These are phyloP conservation scores for Papilio polytes DNA, from an alignment of 1,140 invertebrate species.

Conservation along the genomic window DNA sequence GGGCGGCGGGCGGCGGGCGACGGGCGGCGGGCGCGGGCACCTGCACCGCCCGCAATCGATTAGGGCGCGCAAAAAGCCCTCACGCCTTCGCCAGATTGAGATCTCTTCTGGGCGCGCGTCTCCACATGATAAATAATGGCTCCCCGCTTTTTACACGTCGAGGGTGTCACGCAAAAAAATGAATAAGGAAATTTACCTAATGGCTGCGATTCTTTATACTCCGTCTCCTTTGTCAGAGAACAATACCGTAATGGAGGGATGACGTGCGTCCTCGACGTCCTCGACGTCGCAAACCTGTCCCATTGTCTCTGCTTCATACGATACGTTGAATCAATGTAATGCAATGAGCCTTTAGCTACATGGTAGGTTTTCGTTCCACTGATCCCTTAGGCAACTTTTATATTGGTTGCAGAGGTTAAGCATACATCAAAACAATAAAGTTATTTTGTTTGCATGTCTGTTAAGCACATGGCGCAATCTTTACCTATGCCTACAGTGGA, in stretches of 20 bases:
- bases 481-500: too few species aligned
- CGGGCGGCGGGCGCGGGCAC: too few species aligned
- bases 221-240: constrained; percentile 77
- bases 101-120: constrained; percentile 64
- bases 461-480: constrained; percentile 23
- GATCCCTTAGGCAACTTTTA: background rate
- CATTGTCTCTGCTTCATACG: constrained; percentile 21
- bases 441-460: background rate
- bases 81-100: constrained; percentile 68
- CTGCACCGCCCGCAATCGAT: constrained; percentile 53
- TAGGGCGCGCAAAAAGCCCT: constrained; percentile 60
- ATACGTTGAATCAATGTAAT: background rate
- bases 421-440: background rate
- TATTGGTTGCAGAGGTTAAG: too few species aligned
- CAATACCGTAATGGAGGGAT: constrained; percentile 82
- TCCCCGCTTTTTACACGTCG: constrained; percentile 72
- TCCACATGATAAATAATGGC: constrained; percentile 76
- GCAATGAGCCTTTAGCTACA: background rate
- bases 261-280: constrained; percentile 73
- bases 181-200: constrained; percentile 54
- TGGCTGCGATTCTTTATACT: constrained; percentile 67
- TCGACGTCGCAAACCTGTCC: constrained; percentile 44
- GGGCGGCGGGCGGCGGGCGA: background rate
- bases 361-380: background rate
- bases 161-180: constrained; percentile 83